phyloP scores from a whole-genome alignment of 2,888 invertebrate genomes.

The Sarcophaga rosellei region DNA sequence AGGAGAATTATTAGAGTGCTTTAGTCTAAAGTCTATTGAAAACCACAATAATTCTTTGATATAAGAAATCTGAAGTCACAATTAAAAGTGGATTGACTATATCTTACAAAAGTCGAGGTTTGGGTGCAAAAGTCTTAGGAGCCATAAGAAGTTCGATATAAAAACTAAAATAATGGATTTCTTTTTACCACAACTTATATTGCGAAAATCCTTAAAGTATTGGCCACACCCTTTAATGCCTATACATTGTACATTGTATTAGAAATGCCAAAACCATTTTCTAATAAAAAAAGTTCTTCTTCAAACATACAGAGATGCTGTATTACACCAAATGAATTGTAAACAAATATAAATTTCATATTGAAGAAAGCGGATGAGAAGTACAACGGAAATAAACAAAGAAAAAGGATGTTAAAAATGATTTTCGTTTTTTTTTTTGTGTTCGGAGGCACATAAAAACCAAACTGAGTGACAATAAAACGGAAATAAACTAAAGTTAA shows the following conservation, averaged over 20 bases:
- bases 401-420: slow-evolving; percentile 56
- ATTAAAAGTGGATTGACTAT: too few species aligned
- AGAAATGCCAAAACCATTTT: neutral
- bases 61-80: too few species aligned
- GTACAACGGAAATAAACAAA: slow-evolving; percentile 16
- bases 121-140: too few species aligned
- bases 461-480: slow-evolving; percentile 68
- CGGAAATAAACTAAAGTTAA: slow-evolving; percentile 65
- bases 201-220: neutral
- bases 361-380: slow-evolving; percentile 36
- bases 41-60: too few species aligned
- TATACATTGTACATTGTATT: neutral
- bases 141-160: too few species aligned
- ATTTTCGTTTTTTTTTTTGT: neutral
- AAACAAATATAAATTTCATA: slow-evolving; percentile 49
- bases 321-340: slow-evolving; percentile 34
- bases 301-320: slow-evolving; percentile 28
- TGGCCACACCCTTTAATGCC: neutral
- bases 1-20: too few species aligned
- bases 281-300: slow-evolving; percentile 5
- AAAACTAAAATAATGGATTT: too few species aligned
- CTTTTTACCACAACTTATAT: too few species aligned
- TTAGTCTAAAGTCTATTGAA: too few species aligned
- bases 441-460: slow-evolving; percentile 51
- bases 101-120: too few species aligned